Conservation (phyloP, 2,797 vertebrate species). For the Brachyalestes nurse region DNA sequence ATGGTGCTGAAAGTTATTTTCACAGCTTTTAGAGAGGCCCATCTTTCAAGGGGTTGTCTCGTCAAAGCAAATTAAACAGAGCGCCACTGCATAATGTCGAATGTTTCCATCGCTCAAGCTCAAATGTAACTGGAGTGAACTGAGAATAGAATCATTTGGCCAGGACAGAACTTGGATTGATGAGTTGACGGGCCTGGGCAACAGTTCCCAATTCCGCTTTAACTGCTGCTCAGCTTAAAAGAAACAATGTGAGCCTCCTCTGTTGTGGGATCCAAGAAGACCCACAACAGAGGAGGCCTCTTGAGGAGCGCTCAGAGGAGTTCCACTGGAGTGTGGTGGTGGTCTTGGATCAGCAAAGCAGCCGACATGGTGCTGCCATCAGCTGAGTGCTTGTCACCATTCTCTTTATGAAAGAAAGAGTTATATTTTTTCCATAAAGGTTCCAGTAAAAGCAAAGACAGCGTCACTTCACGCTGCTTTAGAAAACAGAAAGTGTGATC, state of each 20-base stretch:
- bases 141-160: conserved; percentile 53
- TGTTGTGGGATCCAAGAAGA: conserved; percentile 35
- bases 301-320: not conserved
- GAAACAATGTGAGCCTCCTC: conserved; percentile 33
- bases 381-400: not conserved
- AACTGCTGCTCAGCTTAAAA: conserved; percentile 42
- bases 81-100: conserved; percentile 50
- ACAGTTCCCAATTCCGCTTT: conserved; percentile 43
- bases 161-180: conserved; percentile 37
- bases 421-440: not conserved
- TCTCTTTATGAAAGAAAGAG: not conserved
- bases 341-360: conserved; percentile 10
- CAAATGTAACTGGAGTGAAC: conserved; percentile 54
- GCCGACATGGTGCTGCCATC: not conserved
- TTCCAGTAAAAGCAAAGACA: not conserved
- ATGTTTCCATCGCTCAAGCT: conserved; percentile 68
- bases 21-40: conserved; percentile 67
- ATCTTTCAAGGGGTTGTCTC: conserved; percentile 66
- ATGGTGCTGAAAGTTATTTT: conserved; percentile 68
- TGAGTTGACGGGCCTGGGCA: conserved; percentile 43
- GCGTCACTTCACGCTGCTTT: not conserved
- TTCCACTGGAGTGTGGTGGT: conserved; percentile 2
- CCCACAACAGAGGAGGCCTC: conserved; percentile 18
- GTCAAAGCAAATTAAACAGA: conserved; percentile 64
- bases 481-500: conserved; percentile 16